Base-by-base conservation (phyloP, 2,888 invertebrate genomes). In the Chaetoderma sp. region DNA sequence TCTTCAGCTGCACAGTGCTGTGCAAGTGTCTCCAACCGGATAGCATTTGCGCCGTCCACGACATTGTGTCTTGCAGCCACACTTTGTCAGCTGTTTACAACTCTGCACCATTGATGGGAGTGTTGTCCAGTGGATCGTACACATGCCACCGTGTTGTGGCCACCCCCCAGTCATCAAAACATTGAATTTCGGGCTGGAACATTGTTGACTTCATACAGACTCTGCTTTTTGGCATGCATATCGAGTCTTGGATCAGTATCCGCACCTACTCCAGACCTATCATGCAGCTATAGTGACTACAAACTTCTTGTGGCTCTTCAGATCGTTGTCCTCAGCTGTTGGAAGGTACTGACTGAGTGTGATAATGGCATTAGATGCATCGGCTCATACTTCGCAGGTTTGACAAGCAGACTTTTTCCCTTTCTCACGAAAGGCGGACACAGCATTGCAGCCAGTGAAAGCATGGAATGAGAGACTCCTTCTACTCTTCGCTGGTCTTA, bases 201-300 rank as follows among this genome's bases (percentile, higher is more conserved):
- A n/a, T n/a, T n/a, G n/a, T n/a, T n/a, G n/a, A n/a, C 21, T n/a
- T 70, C 59, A 45, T 70, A 70, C 4, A 58, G 23, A 49, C 61
- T 64, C 58, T 70, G 69, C 54, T 66, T 67, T 6, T 60, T 23
- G 45, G 70, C 65, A 68, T 69, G 63, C 6, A 68, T 21, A 33
- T 65, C 62, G 3, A 63, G 68, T 33, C 68, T 47, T 57, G 62
- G 56, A 16, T 60, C 47, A 1, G 70, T 69, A 57, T 28, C 23
- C 13, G 57, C 55, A 13, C 39, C 66, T 66, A 59, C 25, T 30
- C 55, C 58, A 6, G 70, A 66, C 42, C 70, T 67, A 60, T 71
- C 71, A 33, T 67, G 65, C 70, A n/a, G n/a, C n/a, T n/a, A 71
- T 64, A 36, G 57, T 49, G 30, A 67, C 58, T n/a, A n/a, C n/a